Evolutionary conservation across 2,797 vertebrate genomes (phyloP), one percentile per base, ranked within the genome.

Genomic region (Melanotaenia boesemani): DNA sequence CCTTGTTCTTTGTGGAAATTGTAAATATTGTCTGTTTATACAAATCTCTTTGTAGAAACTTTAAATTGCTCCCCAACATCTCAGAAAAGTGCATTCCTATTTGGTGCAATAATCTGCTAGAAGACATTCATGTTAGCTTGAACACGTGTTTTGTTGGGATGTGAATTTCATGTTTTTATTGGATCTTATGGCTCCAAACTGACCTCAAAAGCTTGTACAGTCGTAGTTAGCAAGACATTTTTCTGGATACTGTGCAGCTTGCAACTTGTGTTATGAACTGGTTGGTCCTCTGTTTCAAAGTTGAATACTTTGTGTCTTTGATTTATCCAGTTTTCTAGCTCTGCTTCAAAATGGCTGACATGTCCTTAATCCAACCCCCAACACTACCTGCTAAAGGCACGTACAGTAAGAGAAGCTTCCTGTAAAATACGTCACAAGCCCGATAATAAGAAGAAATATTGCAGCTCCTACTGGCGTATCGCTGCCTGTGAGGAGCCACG

Each of bases 331-430:
- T 52, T 77, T 81, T 71, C 69, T 83, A 37, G 67, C 61, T 80
- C 70, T 50, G 61, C 66, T 72, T 85, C 22, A 74, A 77, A 87
- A 80, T 72, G 76, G 46, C 82, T 82, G 79, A 80, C 70, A 70
- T 55, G 61, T 77, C 83, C 63, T 74, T 63, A 58, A 76, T 46
- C 54, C 24, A 13, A 6, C 22, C 50, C 50, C 65, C 58, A 44
- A 74, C 74, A 77, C 72, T 65, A 66, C 79, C 70, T 74, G 74
- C 87, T 86, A 86, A 94, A 95, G 94, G 94, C 94, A 94, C 94
- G 62, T 79, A 67, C 48, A 67, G 48, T 77, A 68, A 89, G 82
- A 82, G 76, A 78, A 87, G 85, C 87, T 83, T 79, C 83, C 86
- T 80, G 70, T 82, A 68, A 87, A 83, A 72, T 39, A 63, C 67